These are phyloP conservation scores for Cerastis leucographa DNA, from an alignment of 2,888 invertebrate species.

Conservation along the genomic window DNA sequence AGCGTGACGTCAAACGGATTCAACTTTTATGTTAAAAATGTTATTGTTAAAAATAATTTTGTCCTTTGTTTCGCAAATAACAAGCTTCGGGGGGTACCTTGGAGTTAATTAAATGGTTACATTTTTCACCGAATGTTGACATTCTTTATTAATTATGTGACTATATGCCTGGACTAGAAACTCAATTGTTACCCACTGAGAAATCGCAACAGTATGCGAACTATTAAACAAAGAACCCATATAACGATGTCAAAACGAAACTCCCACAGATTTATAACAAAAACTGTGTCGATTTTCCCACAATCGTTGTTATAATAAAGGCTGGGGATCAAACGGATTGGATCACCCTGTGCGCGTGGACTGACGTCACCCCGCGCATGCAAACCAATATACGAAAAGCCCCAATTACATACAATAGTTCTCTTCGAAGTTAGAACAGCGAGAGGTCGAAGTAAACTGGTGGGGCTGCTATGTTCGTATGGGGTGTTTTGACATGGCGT, in stretches of 20 bases:
- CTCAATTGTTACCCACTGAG: slow-evolving; percentile 54
- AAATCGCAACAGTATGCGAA: slow-evolving; percentile 58
- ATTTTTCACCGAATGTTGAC: slow-evolving; percentile 29
- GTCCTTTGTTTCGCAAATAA: not conserved
- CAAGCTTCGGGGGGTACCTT: not conserved
- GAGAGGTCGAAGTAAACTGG: slow-evolving; percentile 73
- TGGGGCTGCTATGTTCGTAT: slow-evolving; percentile 69
- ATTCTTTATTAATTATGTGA: slow-evolving; percentile 23
- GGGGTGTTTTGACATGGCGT: slow-evolving; percentile 90
- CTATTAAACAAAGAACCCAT: slow-evolving; percentile 75
- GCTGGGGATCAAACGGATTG: slow-evolving; percentile 85
- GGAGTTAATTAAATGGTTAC: slow-evolving; percentile 7
- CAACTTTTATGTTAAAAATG: not conserved
- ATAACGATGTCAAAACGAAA: slow-evolving; percentile 84
- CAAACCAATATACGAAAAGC: slow-evolving; percentile 75
- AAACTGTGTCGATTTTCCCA: slow-evolving; percentile 88
- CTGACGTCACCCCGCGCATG: slow-evolving; percentile 77
- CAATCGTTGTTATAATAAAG: slow-evolving; percentile 84
- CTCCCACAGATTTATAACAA: slow-evolving; percentile 89
- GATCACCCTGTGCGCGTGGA: slow-evolving; percentile 78
- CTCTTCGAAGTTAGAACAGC: slow-evolving; percentile 45
- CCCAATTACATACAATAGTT: slow-evolving; percentile 42
- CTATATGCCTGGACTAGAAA: slow-evolving; percentile 43
- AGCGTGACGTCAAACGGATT: not conserved
- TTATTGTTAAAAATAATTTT: slow-evolving; percentile 3